Evolutionary conservation across 1,140 invertebrate species (phyloP).

Genomic region (Paraescarpia echinospica): DNA sequence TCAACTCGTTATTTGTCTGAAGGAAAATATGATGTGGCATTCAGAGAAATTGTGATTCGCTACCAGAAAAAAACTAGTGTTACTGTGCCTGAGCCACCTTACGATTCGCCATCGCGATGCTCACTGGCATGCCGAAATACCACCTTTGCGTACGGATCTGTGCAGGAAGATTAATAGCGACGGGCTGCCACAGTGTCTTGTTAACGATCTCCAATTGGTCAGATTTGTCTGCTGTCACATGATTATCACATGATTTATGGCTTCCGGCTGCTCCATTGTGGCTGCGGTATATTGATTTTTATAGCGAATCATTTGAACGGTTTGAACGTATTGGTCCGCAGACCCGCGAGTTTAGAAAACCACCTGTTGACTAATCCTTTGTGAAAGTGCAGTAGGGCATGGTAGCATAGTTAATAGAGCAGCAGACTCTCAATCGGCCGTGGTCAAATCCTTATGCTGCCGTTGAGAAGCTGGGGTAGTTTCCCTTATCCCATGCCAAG

Average conservation of each 20-base stretch:
- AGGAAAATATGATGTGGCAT: not conserved
- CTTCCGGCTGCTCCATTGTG: constrained; percentile 3
- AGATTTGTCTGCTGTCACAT: not conserved
- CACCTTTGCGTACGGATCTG: not conserved
- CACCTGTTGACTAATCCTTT: not conserved
- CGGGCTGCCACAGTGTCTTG: not conserved
- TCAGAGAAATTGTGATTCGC: not conserved
- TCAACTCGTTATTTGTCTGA: not conserved
- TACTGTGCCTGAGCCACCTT: not conserved
- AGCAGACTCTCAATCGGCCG: too few relatives aligned
- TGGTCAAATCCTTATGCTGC: too few relatives aligned
- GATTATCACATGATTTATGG: not conserved
- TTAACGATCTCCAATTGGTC: constrained; percentile 1
- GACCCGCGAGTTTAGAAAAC: not conserved
- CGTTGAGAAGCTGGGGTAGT: too few relatives aligned
- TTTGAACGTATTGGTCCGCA: not conserved
- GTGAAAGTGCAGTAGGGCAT: not conserved
- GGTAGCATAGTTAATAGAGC: too few relatives aligned
- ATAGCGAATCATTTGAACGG: not conserved
- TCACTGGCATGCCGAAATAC: not conserved
- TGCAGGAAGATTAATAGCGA: not conserved
- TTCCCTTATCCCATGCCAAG: too few relatives aligned
- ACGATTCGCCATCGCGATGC: not conserved
- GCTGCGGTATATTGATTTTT: not conserved
- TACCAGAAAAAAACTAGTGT: not conserved